These are phyloP conservation scores for Saxicola maurus DNA, from an alignment of 2,797 vertebrate species.

Conservation along the genomic window DNA sequence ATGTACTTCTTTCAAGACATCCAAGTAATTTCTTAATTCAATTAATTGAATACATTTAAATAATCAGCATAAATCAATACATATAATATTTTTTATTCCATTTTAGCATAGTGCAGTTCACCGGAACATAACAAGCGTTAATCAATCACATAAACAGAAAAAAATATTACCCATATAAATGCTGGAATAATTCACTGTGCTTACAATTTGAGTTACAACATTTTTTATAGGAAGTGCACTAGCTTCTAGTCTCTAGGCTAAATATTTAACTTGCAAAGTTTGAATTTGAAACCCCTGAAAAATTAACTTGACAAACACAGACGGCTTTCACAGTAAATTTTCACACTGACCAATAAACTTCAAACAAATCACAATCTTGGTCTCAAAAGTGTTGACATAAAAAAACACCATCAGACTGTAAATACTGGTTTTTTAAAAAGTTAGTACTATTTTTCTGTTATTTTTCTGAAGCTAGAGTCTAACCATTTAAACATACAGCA, in stretches of 20 bases:
- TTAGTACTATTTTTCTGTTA: not conserved
- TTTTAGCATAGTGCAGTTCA: not conserved
- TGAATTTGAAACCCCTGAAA: not conserved
- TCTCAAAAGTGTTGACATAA: not conserved
- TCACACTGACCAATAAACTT: not conserved
- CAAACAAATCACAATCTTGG: not conserved
- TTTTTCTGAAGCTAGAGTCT: not conserved
- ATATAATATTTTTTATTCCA: not conserved
- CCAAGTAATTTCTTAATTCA: not conserved
- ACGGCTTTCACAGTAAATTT: not conserved
- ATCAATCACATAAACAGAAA: not conserved
- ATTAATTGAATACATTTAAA: slow-evolving; percentile 1
- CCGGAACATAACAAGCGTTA: not conserved
- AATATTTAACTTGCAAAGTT: slow-evolving; percentile 18
- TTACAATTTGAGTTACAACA: not conserved
- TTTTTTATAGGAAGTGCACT: not conserved
- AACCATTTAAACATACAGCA: not conserved
- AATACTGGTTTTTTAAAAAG: not conserved
- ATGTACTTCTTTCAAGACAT: not conserved
- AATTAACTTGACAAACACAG: slow-evolving; percentile 7
- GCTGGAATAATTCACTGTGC: not conserved
- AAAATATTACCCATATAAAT: not conserved
- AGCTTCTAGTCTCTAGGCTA: not conserved
- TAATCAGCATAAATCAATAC: not conserved
- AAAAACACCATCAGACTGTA: not conserved